Evolutionary conservation across 2,797 vertebrate genomes (phyloP), one percentile per base, ranked within the genome.

Genomic region (Dallia pectoralis): DNA sequence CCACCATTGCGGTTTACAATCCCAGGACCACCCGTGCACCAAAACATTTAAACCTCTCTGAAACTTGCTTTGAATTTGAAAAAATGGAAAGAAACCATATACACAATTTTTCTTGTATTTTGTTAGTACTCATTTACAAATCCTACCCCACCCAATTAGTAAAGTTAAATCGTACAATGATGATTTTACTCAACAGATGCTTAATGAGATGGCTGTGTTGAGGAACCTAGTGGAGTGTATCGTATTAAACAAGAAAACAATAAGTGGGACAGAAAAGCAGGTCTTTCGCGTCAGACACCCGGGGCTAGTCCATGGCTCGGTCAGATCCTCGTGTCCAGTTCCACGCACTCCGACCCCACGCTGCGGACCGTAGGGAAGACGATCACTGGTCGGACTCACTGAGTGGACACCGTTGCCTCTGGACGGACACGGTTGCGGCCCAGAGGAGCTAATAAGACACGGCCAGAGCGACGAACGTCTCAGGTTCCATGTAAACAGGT

Each of bases 231-330:
- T 68, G 18, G 47, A 74, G 71, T 76, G 83, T 81, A 76, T 81
- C 79, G 77, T 73, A 77, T 80, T 77, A 78, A 80, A 67, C 70
- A 67, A 68, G 64, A 59, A 4, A 19, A 61, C 74, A 82, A 74
- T 73, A 78, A 27, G 73, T 76, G 64, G 19, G 69, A 77, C 29
- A 14, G 74, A 81, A 77, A 67, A 65, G 72, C 74, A 29, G 73
- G 82, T 62, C 76, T 82, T 79, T 74, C 70, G 82, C 84, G 81
- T 86, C 85, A 80, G 33, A 19, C 78, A 79, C 84, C 80, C 59
- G 1, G 61, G 79, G 48, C 78, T 68, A 47, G 25, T 84, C 80
- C 59, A 1, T 61, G 79, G 48, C 78, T 68, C 49, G 25, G 82
- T 78, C 76, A 74, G 78, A 22, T 71, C 72, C 72, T 63, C 51